Base-by-base conservation (phyloP, 1,140 invertebrate species). In the Anastrepha ludens region DNA sequence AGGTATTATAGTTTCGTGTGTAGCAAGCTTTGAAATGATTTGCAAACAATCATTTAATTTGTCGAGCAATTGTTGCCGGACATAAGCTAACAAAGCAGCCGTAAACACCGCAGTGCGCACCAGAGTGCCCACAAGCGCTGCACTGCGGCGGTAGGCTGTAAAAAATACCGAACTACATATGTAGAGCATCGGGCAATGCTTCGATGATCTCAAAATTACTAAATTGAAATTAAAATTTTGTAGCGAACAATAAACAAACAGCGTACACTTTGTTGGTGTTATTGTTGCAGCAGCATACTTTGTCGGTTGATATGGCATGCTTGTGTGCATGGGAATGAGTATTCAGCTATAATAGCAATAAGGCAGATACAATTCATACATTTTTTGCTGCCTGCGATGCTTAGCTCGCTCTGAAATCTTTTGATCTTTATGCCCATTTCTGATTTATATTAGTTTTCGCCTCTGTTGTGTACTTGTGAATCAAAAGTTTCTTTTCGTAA, bases 41-140 rank as follows among this genome's bases (percentile, higher is more conserved):
- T 81, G 74, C 74, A 81, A 55, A 81, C 74, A 81, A 50, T 81
- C 74, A 50, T n/a, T 81, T 81, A 81, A 81, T 81, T 81, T 81
- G 74, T 55, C 74, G n/a, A 58, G 47, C 47, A 81, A 81, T 81
- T 81, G 74, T 81, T 50, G 70, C 47, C 41, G 41, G 70, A 17
- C 44, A 41, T n/a, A 15, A 15, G 5, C n/a, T 39, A 8, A 1
- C 64, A 39, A 11, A 67, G 44, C 5, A 47, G n/a, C 65, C 29
- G 29, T 29, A 29, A 11, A 67, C 20, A 67, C 29, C n/a, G 29
- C 0, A 29, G 29, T 29, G 29, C 29, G 29, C 29, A 29, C 29
- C 29, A 29, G 29, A 29, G 29, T 29, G 29, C 29, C 29, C 29
- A 29, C 29, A 29, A 29, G 39, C 20, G 65, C 3, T 67, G 65